Conservation (phyloP, 2,888 invertebrate species). For the Platerodrilus igneus region DNA sequence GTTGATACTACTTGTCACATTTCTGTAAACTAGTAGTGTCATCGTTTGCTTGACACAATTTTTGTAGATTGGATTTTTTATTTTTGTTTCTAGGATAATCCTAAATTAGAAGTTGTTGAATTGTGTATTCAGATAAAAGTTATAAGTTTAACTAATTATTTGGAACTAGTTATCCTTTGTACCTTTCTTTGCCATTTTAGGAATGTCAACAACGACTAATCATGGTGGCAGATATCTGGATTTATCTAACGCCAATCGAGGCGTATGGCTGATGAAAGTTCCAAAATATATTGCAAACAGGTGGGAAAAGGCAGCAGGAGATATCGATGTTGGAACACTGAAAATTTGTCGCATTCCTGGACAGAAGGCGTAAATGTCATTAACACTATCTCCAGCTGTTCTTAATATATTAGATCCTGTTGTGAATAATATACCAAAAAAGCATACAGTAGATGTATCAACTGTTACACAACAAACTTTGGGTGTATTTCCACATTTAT, state of each 20-base stretch:
- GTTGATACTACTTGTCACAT: too few species aligned
- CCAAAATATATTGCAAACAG: conserved; percentile 94
- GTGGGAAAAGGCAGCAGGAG: conserved; percentile 91
- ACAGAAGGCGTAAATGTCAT: conserved; percentile 81
- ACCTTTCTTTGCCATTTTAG: too few species aligned
- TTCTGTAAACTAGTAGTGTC: too few species aligned
- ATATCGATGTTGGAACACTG: conserved; percentile 89
- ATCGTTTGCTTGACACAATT: too few species aligned
- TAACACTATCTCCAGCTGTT: conserved; percentile 77
- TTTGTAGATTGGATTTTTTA: too few species aligned
- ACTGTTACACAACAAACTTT: conserved; percentile 87
- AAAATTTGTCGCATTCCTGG: conserved; percentile 74
- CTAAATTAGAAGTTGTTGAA: too few species aligned
- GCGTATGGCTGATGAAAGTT: conserved; percentile 94
- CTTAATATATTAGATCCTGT: conserved; percentile 71
- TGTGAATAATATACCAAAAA: conserved; percentile 81
- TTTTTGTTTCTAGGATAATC: too few species aligned
- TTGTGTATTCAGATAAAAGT: too few species aligned
- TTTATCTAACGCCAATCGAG: conserved; percentile 81
- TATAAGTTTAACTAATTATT: too few species aligned
- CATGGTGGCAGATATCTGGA: conserved; percentile 79
- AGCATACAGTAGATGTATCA: conserved; percentile 87
- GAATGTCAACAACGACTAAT: conserved; percentile 31
- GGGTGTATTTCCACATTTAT: conserved; percentile 85
- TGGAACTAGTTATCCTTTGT: too few species aligned